Conservation (phyloP, 2,888 invertebrate genomes). For the Esperia sulphurella region DNA sequence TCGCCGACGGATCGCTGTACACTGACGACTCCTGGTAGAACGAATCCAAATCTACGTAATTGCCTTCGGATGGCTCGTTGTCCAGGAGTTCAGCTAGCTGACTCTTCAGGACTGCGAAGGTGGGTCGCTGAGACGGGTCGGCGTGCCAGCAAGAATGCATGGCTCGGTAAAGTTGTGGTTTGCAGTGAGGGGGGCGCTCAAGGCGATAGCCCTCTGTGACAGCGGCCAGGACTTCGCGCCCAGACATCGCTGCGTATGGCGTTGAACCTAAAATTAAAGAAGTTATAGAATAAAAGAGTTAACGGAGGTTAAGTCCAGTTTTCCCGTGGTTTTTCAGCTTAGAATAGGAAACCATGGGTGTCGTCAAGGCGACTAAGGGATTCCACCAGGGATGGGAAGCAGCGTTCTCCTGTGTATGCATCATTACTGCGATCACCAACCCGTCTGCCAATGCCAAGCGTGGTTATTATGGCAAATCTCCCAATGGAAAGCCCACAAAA, state of each 20-base stretch:
- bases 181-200: constrained; percentile 88
- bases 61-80: constrained; percentile 80
- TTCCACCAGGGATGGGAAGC: no score
- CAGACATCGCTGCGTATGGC: constrained; percentile 91
- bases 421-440: no score
- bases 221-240: constrained; percentile 89
- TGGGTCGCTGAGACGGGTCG: constrained; percentile 85
- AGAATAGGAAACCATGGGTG: no score
- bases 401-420: no score
- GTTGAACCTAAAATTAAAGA: constrained; percentile 82
- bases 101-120: constrained; percentile 81
- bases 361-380: no score
- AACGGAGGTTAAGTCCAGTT: no score
- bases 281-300: no score
- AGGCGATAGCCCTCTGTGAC: constrained; percentile 89
- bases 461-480: no score
- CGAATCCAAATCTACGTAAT: constrained; percentile 84
- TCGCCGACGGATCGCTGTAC: constrained; percentile 74
- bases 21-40: constrained; percentile 82
- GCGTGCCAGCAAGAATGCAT: constrained; percentile 81
- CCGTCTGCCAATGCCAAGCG: no score
- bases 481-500: no score
- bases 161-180: constrained; percentile 76
- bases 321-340: no score
- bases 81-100: constrained; percentile 81